These are phyloP conservation scores for Petaurus breviceps DNA, from an alignment of 2,113 vertebrate species.

Conservation along the genomic window DNA sequence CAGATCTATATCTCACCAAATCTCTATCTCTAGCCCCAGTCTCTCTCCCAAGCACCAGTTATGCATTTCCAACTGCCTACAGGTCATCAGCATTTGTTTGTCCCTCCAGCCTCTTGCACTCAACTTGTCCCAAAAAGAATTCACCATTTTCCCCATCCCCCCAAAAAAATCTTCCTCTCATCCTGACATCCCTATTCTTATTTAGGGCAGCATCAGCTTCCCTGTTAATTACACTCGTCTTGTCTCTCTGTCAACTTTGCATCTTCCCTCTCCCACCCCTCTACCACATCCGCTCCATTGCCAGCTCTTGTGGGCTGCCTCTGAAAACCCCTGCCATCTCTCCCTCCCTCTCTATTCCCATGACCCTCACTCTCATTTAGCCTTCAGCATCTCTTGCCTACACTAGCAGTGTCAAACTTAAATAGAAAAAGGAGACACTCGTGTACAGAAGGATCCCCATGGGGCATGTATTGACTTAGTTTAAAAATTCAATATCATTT, in stretches of 20 bases:
- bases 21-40: not conserved
- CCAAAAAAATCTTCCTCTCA: not conserved
- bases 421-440: not conserved
- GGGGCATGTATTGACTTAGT: not conserved
- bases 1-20: not conserved
- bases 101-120: not conserved
- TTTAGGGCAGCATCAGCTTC: not conserved
- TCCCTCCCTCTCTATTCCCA: not conserved
- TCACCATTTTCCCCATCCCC: not conserved
- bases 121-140: not conserved
- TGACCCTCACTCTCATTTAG: not conserved
- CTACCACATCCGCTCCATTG: not conserved
- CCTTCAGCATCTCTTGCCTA: not conserved
- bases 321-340: not conserved
- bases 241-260: not conserved
- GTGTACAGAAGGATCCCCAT: not conserved
- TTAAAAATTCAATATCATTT: not conserved
- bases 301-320: not conserved
- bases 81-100: not conserved
- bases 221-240: not conserved
- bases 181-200: not conserved
- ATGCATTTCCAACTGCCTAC: not conserved
- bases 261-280: not conserved
- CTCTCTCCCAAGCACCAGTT: not conserved
- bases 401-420: not conserved